Percentiles rank a stretch among this genome's conserved stretches.
These are phyloP conservation scores for Atherinomorus stipes DNA, from an alignment of 2,113 vertebrate genomes.

Conservation along the genomic window DNA sequence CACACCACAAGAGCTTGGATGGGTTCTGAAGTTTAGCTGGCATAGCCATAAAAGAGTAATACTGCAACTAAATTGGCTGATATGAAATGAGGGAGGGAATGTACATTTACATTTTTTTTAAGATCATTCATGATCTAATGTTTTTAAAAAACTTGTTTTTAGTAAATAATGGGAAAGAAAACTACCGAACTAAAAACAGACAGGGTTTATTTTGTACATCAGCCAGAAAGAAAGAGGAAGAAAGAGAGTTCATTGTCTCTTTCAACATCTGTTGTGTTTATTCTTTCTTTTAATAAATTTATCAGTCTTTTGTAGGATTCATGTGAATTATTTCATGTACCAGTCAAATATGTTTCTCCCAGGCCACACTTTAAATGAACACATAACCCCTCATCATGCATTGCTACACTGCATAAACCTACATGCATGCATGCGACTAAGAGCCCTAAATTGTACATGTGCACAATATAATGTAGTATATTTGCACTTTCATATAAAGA, in stretches of 20 bases:
- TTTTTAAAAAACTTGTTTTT: no score
- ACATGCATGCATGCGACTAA: not conserved
- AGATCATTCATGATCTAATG: no score
- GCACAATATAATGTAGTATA: not conserved
- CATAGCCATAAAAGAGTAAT: no score
- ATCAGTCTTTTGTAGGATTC: conserved; percentile 29
- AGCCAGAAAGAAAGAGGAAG: no score
- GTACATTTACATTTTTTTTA: no score
- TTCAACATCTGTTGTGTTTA: conserved; percentile 28
- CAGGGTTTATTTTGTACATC: no score
- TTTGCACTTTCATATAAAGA: conserved; percentile 1
- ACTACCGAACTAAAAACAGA: no score
- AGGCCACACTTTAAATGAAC: conserved; percentile 20
- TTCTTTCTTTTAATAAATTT: not conserved
- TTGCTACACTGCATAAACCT: not conserved
- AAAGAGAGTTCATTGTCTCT: not conserved
- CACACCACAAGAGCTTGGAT: no score
- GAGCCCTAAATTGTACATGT: not conserved
- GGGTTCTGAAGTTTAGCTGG: no score
- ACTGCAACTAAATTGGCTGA: no score
- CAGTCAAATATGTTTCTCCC: conserved; percentile 15
- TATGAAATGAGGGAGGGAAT: no score
- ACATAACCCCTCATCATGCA: not conserved
- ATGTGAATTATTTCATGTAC: conserved; percentile 44
- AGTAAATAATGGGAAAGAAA: no score